A percentile compares a stretch with the other conserved stretches of the same genome.
Evolutionary conservation across 2,113 vertebrate genomes (phyloP).

Genomic region (Festucalex cinctus): DNA sequence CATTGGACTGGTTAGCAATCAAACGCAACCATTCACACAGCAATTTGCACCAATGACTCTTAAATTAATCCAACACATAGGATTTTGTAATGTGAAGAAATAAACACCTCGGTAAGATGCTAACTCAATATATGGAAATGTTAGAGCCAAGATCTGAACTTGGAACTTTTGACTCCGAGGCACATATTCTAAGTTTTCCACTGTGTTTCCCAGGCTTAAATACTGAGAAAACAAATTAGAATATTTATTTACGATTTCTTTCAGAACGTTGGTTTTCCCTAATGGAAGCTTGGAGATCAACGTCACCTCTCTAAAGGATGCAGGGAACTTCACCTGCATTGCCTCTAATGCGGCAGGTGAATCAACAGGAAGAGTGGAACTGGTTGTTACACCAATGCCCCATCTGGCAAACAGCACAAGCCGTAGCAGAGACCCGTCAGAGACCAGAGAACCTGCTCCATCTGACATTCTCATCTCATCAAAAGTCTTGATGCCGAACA

Average conservation of each 20-base stretch:
- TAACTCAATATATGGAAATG: neutral
- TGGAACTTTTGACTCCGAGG: neutral
- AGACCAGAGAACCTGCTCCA: constrained; percentile 62
- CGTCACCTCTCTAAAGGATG: constrained; percentile 70
- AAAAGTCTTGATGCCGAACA: constrained; percentile 65
- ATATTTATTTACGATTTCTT: constrained; percentile 21
- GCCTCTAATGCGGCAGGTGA: constrained; percentile 93
- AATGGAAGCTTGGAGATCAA: constrained; percentile 91
- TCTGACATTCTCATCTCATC: constrained; percentile 89
- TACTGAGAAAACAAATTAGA: neutral
- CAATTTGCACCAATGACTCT: no score
- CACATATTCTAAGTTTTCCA: neutral
- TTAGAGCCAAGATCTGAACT: neutral
- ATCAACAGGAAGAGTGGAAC: constrained; percentile 83
- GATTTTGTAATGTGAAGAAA: no score
- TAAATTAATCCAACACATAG: no score
- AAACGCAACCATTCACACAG: no score
- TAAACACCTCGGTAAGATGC: no score
- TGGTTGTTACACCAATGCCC: constrained; percentile 75
- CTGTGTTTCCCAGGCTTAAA: neutral
- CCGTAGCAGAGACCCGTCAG: constrained; percentile 77
- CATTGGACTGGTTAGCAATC: no score
- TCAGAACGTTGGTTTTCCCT: constrained; percentile 77
- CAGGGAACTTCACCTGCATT: constrained; percentile 88
- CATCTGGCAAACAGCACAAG: constrained; percentile 87